A percentile compares a stretch with the other conserved stretches of the same genome.
phyloP scores from a whole-genome alignment of 2,888 invertebrate species.

The Plutella xylostella region DNA sequence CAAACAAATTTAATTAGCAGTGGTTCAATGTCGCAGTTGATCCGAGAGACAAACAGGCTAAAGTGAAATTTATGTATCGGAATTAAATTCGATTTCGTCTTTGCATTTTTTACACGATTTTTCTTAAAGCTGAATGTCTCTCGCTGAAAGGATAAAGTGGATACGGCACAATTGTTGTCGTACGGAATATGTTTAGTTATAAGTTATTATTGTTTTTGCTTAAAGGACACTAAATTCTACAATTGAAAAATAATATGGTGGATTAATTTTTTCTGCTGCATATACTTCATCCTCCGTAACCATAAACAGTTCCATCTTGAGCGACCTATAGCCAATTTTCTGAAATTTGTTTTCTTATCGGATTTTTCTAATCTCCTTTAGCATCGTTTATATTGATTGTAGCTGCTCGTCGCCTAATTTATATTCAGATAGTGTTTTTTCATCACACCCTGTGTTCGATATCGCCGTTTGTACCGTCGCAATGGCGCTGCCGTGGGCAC shows the following conservation, averaged over 20 bases:
- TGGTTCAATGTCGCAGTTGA: conserved; percentile 56
- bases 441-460: conserved; percentile 69
- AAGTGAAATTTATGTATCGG: conserved; percentile 70
- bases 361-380: conserved; percentile 69
- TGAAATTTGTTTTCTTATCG: conserved; percentile 65
- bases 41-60: conserved; percentile 65
- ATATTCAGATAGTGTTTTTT: conserved; percentile 71
- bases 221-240: too few species aligned
- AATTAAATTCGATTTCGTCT: conserved; percentile 68
- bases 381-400: conserved; percentile 72
- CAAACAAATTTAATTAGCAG: conserved; percentile 64
- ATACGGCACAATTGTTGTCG: conserved; percentile 23
- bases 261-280: too few species aligned
- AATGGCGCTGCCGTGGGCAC: conserved; percentile 59
- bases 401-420: conserved; percentile 66
- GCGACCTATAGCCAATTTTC: conserved; percentile 44
- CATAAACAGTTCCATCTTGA: not conserved
- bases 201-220: too few species aligned
- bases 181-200: too few species aligned
- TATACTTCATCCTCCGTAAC: too few species aligned
- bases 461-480: conserved; percentile 68
- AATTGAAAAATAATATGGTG: too few species aligned
- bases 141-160: conserved; percentile 34
- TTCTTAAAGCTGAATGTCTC: conserved; percentile 44
- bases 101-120: conserved; percentile 64